phyloP scores from a whole-genome alignment of 1,140 invertebrate species.

The Drosophila sechellia region DNA sequence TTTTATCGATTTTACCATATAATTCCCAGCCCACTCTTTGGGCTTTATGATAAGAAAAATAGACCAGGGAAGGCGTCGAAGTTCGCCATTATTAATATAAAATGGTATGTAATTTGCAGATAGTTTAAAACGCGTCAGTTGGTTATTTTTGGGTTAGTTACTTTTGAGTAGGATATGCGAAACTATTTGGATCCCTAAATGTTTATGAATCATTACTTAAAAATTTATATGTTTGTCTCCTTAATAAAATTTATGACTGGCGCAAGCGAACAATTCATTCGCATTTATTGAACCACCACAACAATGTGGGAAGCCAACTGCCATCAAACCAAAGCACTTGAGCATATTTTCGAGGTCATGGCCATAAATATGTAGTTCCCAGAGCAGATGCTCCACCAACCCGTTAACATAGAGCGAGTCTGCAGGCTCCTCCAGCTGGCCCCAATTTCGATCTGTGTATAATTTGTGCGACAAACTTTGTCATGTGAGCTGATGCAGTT shows the following conservation, averaged over 20 bases:
- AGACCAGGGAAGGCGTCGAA: conserved; percentile 5
- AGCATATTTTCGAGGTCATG: conserved; percentile 32
- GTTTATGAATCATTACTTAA: neutral
- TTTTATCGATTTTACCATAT: conserved; percentile 26
- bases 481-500: conserved; percentile 64
- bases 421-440: conserved; percentile 12
- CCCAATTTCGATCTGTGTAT: conserved; percentile 46
- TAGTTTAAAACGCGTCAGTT: conserved; percentile 14
- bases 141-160: neutral
- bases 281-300: neutral
- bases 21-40: neutral
- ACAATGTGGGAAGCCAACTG: neutral
- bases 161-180: neutral
- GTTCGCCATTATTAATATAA: conserved; percentile 20
- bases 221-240: no score
- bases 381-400: conserved; percentile 16
- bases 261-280: conserved; percentile 1
- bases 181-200: neutral
- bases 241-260: neutral
- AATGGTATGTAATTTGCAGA: conserved; percentile 28
- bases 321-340: neutral
- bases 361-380: conserved; percentile 27
- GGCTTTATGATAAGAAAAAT: conserved; percentile 15
- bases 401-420: conserved; percentile 13
- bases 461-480: conserved; percentile 67